Conservation (phyloP, 1,140 invertebrate genomes). For the Zelostemma sp. region DNA sequence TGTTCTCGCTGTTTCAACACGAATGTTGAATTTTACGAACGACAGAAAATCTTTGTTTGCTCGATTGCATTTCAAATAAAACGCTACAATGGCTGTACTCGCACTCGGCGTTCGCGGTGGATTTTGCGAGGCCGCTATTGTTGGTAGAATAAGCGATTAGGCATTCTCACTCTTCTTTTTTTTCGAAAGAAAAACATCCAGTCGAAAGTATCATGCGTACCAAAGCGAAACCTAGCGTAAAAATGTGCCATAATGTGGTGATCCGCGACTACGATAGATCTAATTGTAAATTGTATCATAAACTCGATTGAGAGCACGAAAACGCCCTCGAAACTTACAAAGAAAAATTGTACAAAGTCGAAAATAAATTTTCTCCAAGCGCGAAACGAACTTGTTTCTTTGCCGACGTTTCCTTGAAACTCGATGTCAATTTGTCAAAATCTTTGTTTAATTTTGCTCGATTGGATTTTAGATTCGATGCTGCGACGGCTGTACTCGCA, state of each 20-base stretch:
- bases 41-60: too few relatives aligned
- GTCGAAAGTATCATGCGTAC: conserved; percentile 26
- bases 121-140: neutral
- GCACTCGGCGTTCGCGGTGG: conserved; percentile 24
- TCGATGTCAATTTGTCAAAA: too few relatives aligned
- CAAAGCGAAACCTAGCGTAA: conserved; percentile 30
- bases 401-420: neutral
- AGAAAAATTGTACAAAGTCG: conserved; percentile 30
- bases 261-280: conserved; percentile 20
- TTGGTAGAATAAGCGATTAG: conserved; percentile 10
- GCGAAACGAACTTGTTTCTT: conserved; percentile 1
- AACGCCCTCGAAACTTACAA: conserved; percentile 37
- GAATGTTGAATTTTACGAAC: neutral
- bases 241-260: conserved; percentile 29
- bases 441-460: neutral
- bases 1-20: neutral
- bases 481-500: conserved; percentile 39
- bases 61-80: conserved; percentile 49
- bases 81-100: conserved; percentile 38
- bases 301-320: too few relatives aligned
- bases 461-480: conserved; percentile 54
- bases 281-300: conserved; percentile 33
- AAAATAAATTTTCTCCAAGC: conserved; percentile 54
- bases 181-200: neutral
- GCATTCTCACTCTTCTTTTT: conserved; percentile 12